A percentile compares a stretch with the other conserved stretches of the same genome.
These are phyloP conservation scores for Grammomys dolichurus DNA, from an alignment of 2,113 vertebrate genomes.

Conservation along the genomic window DNA sequence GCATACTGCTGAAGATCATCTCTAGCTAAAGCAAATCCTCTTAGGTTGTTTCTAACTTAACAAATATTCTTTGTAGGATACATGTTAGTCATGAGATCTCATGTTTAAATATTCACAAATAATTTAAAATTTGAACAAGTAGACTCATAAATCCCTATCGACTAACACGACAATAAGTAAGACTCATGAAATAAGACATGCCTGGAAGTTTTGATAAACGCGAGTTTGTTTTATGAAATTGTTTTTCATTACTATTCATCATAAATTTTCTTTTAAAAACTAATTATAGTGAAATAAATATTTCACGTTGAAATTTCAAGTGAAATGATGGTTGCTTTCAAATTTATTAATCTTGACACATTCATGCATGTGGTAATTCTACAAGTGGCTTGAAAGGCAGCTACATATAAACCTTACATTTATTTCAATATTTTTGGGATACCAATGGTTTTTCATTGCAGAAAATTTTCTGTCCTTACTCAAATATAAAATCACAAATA, in stretches of 20 bases:
- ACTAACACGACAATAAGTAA: neutral
- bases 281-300: neutral
- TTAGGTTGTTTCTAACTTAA: constrained; percentile 18
- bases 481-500: neutral
- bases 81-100: neutral
- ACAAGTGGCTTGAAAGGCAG: constrained; percentile 1
- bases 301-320: neutral
- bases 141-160: neutral
- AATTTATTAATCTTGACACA: constrained; percentile 16
- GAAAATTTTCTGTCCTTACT: constrained; percentile 49
- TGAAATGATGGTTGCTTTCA: neutral
- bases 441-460: constrained; percentile 33
- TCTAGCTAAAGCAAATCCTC: neutral
- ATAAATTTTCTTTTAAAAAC: constrained; percentile 34
- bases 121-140: neutral
- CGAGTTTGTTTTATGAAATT: neutral
- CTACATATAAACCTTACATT: neutral
- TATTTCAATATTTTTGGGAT: neutral
- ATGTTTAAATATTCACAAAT: neutral
- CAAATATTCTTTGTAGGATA: constrained; percentile 32
- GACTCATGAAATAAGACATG: neutral
- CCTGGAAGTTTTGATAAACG: neutral
- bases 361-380: constrained; percentile 6
- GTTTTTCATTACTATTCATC: neutral
- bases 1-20: neutral